Percentiles rank a stretch among this genome's conserved stretches.
phyloP scores from a whole-genome alignment of 1,140 invertebrate genomes.

The Ruditapes philippinarum region DNA sequence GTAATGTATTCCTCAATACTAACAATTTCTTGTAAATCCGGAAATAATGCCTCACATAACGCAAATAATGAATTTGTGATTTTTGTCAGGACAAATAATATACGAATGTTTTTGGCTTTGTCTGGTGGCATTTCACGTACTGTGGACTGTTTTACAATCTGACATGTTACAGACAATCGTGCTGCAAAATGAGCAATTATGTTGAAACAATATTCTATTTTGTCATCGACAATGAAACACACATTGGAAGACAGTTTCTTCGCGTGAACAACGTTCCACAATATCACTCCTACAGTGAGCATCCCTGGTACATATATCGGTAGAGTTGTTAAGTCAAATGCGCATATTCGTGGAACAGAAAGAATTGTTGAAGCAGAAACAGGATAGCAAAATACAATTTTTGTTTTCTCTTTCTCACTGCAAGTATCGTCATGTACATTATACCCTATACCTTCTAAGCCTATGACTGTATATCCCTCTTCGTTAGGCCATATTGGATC shows the following conservation, averaged over 20 bases:
- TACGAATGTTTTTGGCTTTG: background rate
- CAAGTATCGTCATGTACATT: background rate
- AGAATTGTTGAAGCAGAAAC: background rate
- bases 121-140: background rate
- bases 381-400: background rate
- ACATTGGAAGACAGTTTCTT: background rate
- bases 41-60: background rate
- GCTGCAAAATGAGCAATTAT: background rate
- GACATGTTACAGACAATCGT: background rate
- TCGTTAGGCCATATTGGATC: background rate
- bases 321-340: background rate
- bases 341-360: background rate
- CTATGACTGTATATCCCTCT: background rate
- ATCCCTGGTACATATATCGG: background rate
- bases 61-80: too few relatives aligned
- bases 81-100: background rate
- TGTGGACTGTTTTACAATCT: background rate
- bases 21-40: background rate
- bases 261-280: background rate
- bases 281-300: background rate
- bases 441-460: background rate
- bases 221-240: background rate
- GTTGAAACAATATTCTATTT: background rate
- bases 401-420: background rate
- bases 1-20: background rate